Base-by-base conservation (phyloP, 2,113 vertebrate species). In the Paradisaea rubra region DNA sequence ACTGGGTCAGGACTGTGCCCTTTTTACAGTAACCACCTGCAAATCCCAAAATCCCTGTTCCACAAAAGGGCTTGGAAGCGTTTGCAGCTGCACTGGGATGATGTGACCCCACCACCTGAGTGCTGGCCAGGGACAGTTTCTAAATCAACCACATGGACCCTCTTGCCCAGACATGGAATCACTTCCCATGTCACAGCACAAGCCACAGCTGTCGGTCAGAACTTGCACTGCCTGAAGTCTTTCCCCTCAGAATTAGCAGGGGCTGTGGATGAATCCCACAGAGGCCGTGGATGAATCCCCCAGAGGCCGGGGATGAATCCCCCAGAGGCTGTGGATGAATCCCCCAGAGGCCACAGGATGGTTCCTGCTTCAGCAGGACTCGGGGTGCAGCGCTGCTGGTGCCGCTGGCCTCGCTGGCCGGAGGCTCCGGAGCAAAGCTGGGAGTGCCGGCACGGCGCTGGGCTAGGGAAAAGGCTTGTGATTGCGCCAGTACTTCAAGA, bases 351-450 rank as follows among this genome's bases (percentile, higher is more conserved):
- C 42, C 41, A 41, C 41, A 41, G 2, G 44, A 71, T 1, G 28
- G 27, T 82, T 25, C 37, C 45, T 61, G 68, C 0, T 3, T 22
- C 0, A 11, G 71, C 82, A 68, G 61, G 10, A 2, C 71, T 31
- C 37, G 0, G 42, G 7, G 10, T 4, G 5, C 47, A 6, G 73
- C 69, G 11, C 39, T 8, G 11, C 3, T 0, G 4, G 24, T 6
- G 10, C 39, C 1, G 5, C 1, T 10, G 63, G 20, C 94, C 76
- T 24, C 37, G 1, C 7, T 16, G 33, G 74, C 3, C 0, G 18
- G 21, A 87, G 44, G 52, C 81, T 88, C 45, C 0, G 0, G 22
- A 77, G 70, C 22, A 18, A 15, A 19, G 61, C 68, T 18, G 20
- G 69, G 76, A 95, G 31, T 1, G 2, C 14, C 17, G 0, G 59